Percentiles rank a stretch among this genome's conserved stretches.
phyloP scores from a whole-genome alignment of 2,888 invertebrate species.

The Spatulosminthurus flaviceps region DNA sequence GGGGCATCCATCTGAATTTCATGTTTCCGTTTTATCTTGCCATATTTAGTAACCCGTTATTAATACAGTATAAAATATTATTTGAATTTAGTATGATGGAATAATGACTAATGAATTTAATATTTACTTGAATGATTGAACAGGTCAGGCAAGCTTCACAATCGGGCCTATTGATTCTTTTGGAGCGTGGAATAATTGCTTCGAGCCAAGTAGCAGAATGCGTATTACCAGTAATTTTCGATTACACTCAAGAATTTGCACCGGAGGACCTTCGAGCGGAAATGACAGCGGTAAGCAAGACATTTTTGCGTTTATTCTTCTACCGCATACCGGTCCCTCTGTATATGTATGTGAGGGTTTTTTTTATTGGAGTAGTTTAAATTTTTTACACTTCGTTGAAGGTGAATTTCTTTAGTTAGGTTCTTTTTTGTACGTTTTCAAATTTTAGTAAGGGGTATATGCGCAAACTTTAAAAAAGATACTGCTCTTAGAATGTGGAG shows the following conservation, averaged over 20 bases:
- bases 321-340: too few species aligned
- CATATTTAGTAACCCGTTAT: background rate
- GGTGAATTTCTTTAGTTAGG: too few species aligned
- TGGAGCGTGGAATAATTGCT: constrained; percentile 74
- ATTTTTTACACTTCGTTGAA: too few species aligned
- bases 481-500: too few species aligned
- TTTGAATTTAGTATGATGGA: too few species aligned
- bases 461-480: constrained; percentile 1
- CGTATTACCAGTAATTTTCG: constrained; percentile 74
- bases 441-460: background rate
- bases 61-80: too few species aligned
- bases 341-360: background rate
- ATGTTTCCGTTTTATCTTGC: background rate
- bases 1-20: background rate
- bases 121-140: constrained; percentile 27
- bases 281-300: constrained; percentile 71
- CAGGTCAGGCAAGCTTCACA: constrained; percentile 76
- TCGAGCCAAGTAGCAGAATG: constrained; percentile 72
- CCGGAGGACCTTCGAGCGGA: constrained; percentile 71
- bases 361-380: background rate
- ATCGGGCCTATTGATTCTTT: constrained; percentile 72
- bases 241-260: constrained; percentile 70
- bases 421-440: too few species aligned
- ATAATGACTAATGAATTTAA: background rate
- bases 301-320: background rate